Percentiles rank a stretch among this genome's conserved stretches.
Conservation (phyloP, 2,888 invertebrate genomes). For the Ellobium chinense region DNA sequence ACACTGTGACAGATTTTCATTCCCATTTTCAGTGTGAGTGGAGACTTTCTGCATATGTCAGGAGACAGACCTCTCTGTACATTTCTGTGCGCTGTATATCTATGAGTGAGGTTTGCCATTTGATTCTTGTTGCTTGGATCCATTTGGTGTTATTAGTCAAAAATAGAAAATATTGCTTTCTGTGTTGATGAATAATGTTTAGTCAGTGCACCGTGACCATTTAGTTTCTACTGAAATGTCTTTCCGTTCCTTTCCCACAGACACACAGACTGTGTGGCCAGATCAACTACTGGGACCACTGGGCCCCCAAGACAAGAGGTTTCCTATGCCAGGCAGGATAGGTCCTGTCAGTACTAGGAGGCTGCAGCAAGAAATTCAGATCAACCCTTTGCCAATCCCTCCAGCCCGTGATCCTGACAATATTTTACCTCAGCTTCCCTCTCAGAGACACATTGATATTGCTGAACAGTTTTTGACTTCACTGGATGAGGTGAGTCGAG, state of each 20-base stretch:
- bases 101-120: too few relatives aligned
- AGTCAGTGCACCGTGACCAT: not conserved
- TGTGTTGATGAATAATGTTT: not conserved
- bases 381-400: not conserved
- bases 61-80: too few relatives aligned
- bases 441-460: conserved; percentile 22
- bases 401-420: conserved; percentile 16
- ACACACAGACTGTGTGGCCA: conserved; percentile 61
- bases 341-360: conserved; percentile 17
- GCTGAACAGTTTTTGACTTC: conserved; percentile 43
- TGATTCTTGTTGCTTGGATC: too few relatives aligned
- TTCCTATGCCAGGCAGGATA: conserved; percentile 71
- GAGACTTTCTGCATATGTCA: too few relatives aligned
- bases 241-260: conserved; percentile 50
- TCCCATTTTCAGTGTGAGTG: too few relatives aligned
- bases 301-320: conserved; percentile 67
- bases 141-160: too few relatives aligned
- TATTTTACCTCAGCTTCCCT: conserved; percentile 20
- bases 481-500: conserved; percentile 31
- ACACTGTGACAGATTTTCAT: too few relatives aligned
- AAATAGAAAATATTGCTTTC: too few relatives aligned
- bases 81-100: too few relatives aligned
- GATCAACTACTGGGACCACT: conserved; percentile 70
- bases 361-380: conserved; percentile 1
- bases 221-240: not conserved